Conservation (phyloP, 2,888 invertebrate genomes). For the Sycophila texana region DNA sequence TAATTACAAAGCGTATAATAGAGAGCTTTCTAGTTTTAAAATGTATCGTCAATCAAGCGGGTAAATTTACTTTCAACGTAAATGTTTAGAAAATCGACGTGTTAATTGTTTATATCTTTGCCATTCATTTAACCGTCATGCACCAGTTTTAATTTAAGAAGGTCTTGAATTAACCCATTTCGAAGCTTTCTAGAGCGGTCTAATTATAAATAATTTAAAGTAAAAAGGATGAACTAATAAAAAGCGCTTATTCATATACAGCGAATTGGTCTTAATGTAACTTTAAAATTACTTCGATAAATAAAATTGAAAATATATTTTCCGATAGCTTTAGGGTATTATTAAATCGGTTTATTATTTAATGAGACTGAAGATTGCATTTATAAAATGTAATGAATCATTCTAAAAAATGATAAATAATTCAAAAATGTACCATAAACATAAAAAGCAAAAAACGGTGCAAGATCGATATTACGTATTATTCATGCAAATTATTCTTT, state of each 20-base stretch:
- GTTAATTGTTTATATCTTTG: constrained; percentile 10
- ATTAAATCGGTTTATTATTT: no score
- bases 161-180: constrained; percentile 7
- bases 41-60: constrained; percentile 18
- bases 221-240: background rate
- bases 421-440: no score
- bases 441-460: no score
- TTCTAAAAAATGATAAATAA: no score
- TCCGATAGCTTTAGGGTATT: no score
- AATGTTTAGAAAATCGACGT: constrained; percentile 12
- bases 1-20: constrained; percentile 7
- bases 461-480: no score
- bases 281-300: no score
- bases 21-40: constrained; percentile 18
- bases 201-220: constrained; percentile 9
- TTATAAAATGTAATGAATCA: no score
- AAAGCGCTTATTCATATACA: background rate
- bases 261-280: no score
- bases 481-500: no score
- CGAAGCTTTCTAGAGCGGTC: constrained; percentile 8
- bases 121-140: background rate
- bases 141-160: constrained; percentile 29
- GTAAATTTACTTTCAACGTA: constrained; percentile 22
- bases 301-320: no score
- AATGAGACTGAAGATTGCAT: no score